Percentiles rank a stretch among this genome's conserved stretches.
Evolutionary conservation across 2,113 vertebrate species (phyloP).

Genomic region (Eudyptes chrysolophus): DNA sequence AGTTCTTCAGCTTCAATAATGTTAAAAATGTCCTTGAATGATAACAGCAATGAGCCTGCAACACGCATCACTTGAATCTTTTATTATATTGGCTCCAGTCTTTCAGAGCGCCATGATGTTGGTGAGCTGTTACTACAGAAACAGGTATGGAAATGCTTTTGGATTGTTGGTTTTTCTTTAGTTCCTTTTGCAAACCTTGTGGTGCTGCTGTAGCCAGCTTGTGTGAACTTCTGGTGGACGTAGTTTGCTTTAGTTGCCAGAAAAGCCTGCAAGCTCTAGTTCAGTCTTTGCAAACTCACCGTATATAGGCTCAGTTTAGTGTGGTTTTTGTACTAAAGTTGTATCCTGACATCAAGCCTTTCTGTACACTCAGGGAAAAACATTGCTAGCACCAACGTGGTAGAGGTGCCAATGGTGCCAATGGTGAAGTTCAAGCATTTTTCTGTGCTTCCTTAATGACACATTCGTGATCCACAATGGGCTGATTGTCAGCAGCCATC

Average conservation of each 20-base stretch:
- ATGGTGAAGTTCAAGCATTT: background rate
- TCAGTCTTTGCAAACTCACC: background rate
- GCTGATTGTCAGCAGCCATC: background rate
- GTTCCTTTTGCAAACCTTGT: background rate
- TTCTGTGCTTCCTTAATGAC: background rate
- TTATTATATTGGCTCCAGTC: background rate
- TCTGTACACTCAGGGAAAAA: background rate
- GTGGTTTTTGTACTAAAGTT: background rate
- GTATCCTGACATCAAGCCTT: background rate
- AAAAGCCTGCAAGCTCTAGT: background rate
- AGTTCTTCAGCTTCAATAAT: background rate
- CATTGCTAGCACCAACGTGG: background rate
- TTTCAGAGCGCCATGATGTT: background rate
- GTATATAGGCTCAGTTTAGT: background rate
- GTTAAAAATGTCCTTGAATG: background rate
- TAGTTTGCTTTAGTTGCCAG: background rate
- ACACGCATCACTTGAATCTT: background rate
- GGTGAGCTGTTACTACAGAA: background rate
- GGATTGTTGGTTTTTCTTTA: background rate
- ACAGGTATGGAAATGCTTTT: background rate
- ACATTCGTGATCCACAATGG: fast-evolving
- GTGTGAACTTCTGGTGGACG: background rate
- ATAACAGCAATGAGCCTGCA: background rate
- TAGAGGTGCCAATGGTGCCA: background rate
- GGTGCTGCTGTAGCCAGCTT: background rate